phyloP scores from a whole-genome alignment of 1,140 invertebrate species.

The Ericerus pela region DNA sequence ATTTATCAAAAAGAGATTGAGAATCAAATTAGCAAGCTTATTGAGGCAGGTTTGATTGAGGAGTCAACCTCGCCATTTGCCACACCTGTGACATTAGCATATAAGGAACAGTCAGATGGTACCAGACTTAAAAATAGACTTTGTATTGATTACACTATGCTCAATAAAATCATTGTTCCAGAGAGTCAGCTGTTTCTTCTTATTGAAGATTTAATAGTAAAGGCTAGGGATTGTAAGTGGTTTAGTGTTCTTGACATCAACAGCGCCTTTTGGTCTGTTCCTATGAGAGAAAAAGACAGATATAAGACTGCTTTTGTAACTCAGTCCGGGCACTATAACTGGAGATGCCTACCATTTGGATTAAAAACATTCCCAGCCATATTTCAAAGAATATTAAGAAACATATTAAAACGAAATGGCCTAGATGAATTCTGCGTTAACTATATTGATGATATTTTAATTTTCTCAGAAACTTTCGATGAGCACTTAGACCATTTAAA shows the following conservation, averaged over 20 bases:
- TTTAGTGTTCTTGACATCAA: slow-evolving; percentile 30
- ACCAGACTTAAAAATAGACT: no score
- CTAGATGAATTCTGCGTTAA: no score
- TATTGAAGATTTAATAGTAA: slow-evolving; percentile 28
- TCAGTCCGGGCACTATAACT: slow-evolving; percentile 29
- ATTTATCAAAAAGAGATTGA: slow-evolving; percentile 30
- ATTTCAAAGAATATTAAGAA: no score
- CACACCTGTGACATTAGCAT: slow-evolving; percentile 28
- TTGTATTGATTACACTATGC: slow-evolving; percentile 28
- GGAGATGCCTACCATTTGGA: slow-evolving; percentile 27
- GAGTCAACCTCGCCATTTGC: no score
- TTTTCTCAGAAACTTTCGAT: no score
- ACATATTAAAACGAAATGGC: no score
- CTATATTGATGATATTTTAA: no score
- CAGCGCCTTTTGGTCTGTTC: slow-evolving; percentile 32
- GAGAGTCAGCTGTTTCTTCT: slow-evolving; percentile 29
- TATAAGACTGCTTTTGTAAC: slow-evolving; percentile 17
- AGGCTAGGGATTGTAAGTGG: slow-evolving; percentile 28
- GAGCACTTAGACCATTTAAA: no score
- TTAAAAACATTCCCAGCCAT: no score
- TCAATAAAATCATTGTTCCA: slow-evolving; percentile 29
- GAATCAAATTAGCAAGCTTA: slow-evolving; percentile 27
- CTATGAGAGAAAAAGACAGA: slow-evolving; percentile 27
- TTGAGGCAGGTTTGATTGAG: slow-evolving; percentile 28
- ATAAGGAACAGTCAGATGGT: slow-evolving; percentile 26